phyloP scores from a whole-genome alignment of 2,888 invertebrate species.

The Agrochola macilenta region DNA sequence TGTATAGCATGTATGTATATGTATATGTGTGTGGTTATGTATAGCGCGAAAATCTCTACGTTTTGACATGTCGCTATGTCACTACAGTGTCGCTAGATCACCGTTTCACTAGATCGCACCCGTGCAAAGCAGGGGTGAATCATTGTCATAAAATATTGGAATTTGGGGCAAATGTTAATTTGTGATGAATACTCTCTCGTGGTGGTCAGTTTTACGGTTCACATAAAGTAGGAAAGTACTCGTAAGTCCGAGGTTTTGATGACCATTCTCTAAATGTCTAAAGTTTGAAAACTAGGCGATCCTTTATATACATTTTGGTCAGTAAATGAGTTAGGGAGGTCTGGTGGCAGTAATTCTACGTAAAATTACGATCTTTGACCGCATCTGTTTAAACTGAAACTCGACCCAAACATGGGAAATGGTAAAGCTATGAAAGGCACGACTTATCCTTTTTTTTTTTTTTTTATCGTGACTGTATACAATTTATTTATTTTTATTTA shows the following conservation, averaged over 20 bases:
- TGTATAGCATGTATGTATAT: no score
- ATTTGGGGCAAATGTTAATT: neutral
- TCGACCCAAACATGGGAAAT: neutral
- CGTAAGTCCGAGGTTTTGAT: neutral
- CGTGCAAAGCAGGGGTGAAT: neutral
- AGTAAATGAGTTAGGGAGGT: slow-evolving; percentile 22
- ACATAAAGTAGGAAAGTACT: slow-evolving; percentile 9
- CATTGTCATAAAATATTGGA: neutral
- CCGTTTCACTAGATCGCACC: neutral
- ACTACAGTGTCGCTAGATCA: neutral
- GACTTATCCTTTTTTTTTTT: no score
- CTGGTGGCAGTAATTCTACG: neutral
- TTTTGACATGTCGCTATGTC: neutral
- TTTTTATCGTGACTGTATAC: no score
- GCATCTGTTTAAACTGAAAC: neutral
- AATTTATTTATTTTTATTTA: no score
- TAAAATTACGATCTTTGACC: slow-evolving; percentile 24
- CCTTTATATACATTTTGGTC: slow-evolving; percentile 10
- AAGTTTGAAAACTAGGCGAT: slow-evolving; percentile 31
- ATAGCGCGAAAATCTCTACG: no score
- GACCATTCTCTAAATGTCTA: slow-evolving; percentile 16
- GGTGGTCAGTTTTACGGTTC: neutral
- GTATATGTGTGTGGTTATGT: no score
- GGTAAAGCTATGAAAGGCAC: neutral
- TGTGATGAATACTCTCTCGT: neutral